Evolutionary conservation across 2,888 invertebrate genomes (phyloP).

Genomic region (Augiades crinisus): DNA sequence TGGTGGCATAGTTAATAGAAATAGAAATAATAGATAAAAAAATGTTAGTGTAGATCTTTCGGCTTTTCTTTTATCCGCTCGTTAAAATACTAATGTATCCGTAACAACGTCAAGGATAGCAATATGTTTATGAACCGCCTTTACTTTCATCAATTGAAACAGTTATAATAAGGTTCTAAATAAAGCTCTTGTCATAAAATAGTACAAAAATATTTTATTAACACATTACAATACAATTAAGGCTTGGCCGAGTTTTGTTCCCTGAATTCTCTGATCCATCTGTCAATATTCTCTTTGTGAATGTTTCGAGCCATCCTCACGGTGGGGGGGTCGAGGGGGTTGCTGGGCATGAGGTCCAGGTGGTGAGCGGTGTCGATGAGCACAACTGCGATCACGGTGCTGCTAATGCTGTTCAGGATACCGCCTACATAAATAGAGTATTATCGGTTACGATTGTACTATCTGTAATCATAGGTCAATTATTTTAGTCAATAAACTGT

Average conservation of each 20-base stretch:
- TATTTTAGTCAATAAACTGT: no score
- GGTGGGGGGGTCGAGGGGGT: slow-evolving; percentile 84
- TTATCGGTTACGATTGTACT: no score
- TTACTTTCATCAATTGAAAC: no score
- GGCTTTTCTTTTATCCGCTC: no score
- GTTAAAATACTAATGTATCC: no score
- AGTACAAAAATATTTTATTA: background rate
- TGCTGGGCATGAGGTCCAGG: slow-evolving; percentile 87
- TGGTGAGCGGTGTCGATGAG: slow-evolving; percentile 94
- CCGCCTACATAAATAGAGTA: slow-evolving; percentile 72
- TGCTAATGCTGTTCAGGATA: slow-evolving; percentile 85
- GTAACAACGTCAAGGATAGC: no score
- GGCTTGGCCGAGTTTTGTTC: slow-evolving; percentile 27
- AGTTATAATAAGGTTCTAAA: no score
- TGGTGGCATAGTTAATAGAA: no score
- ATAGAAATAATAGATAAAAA: no score
- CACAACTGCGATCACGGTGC: slow-evolving; percentile 84
- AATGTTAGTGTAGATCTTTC: no score
- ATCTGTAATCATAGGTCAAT: no score
- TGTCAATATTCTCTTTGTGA: slow-evolving; percentile 82
- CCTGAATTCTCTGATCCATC: slow-evolving; percentile 77
- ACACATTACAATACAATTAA: background rate
- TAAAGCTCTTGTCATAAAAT: background rate
- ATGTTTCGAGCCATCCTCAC: slow-evolving; percentile 83
- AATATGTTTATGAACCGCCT: no score